Percentiles rank a stretch among this genome's conserved stretches.
phyloP scores from a whole-genome alignment of 2,797 vertebrate genomes.

The Sarcophilus harrisii region DNA sequence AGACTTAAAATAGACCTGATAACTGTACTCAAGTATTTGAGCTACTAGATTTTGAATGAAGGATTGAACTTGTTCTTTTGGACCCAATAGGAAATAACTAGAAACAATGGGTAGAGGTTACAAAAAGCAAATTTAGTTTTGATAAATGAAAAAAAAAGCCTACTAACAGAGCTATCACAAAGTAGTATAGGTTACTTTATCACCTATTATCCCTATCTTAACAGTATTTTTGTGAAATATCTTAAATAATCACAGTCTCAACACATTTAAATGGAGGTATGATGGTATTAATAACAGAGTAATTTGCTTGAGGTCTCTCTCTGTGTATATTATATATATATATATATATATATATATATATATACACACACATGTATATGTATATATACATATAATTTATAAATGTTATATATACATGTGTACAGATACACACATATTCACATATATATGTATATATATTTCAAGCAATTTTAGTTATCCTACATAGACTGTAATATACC shows the following conservation, averaged over 20 bases:
- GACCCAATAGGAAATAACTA: background rate
- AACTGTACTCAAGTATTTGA: background rate
- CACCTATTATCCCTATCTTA: background rate
- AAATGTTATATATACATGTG: too few relatives aligned
- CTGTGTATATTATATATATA: too few relatives aligned
- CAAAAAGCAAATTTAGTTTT: background rate
- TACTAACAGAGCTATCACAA: background rate
- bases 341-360: too few relatives aligned
- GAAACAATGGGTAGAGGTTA: background rate
- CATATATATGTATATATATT: background rate
- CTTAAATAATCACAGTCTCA: background rate
- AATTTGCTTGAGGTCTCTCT: background rate
- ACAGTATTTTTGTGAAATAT: background rate
- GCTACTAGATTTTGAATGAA: background rate
- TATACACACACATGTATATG: too few relatives aligned
- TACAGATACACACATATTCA: too few relatives aligned
- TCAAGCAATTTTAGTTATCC: background rate
- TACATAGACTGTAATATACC: background rate
- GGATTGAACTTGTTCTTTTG: background rate
- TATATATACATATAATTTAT: too few relatives aligned
- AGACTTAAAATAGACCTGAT: background rate
- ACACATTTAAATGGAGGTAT: background rate
- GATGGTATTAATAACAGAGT: slow-evolving; percentile 1
- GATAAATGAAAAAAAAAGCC: background rate
- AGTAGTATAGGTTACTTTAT: background rate